Evolutionary conservation across 2,113 vertebrate species (phyloP).

Genomic region (sheep (Ovis aries)): ARS-UI_Ramb_v3.0 NC_056054.1:276232501-276233000

Average conservation of each 20-base stretch:
- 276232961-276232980: background rate
- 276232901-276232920: background rate
- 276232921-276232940: background rate
- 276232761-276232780: constrained; percentile 17
- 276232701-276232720: background rate
- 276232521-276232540: background rate
- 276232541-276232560: background rate
- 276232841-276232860: background rate
- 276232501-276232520: constrained; percentile 19
- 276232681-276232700: background rate
- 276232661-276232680: background rate
- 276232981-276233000: background rate
- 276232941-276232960: background rate
- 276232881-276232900: background rate
- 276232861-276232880: background rate
- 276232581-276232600: constrained; percentile 25
- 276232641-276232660: background rate
- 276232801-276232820: background rate
- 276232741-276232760: background rate
- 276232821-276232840: background rate
- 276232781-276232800: background rate
- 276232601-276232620: background rate
- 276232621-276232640: background rate
- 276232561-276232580: background rate
- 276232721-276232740: background rate